Evolutionary conservation across 2,797 vertebrate genomes (phyloP).

Genomic region (Trematomus bernacchii): DNA sequence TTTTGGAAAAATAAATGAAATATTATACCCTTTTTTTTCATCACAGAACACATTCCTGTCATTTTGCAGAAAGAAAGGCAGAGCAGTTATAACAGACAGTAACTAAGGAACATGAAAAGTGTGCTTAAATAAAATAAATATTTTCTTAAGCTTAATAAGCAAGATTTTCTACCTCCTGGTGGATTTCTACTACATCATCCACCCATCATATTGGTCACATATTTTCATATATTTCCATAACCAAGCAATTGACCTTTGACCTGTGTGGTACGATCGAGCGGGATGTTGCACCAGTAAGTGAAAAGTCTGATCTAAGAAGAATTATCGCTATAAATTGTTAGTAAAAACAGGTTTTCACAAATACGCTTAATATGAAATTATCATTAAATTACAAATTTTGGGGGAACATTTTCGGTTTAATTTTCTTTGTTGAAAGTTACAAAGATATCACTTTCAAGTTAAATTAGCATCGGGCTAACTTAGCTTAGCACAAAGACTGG

Average conservation of each 20-base stretch:
- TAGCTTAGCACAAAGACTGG: slow-evolving; percentile 15
- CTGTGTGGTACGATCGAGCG: not conserved
- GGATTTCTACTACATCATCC: not conserved
- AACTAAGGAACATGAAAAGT: slow-evolving; percentile 15
- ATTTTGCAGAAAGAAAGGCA: slow-evolving; percentile 56
- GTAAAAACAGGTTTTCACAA: not conserved
- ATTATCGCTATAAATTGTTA: not conserved
- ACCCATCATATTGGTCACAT: not conserved
- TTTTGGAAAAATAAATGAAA: slow-evolving; percentile 48
- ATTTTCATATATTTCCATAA: not conserved
- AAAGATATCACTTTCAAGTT: too few relatives aligned
- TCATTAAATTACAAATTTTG: not conserved
- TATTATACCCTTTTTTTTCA: slow-evolving; percentile 21
- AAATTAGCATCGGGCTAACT: not conserved
- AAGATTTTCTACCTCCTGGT: not conserved
- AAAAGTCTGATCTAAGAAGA: not conserved
- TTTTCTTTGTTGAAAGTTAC: too few relatives aligned
- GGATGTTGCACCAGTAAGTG: not conserved
- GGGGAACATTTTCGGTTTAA: not conserved
- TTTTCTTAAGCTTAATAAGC: slow-evolving; percentile 23
- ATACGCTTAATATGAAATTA: not conserved
- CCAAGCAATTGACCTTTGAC: too few relatives aligned
- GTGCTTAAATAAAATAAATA: slow-evolving; percentile 9
- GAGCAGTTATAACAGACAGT: slow-evolving; percentile 33
- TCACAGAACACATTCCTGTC: slow-evolving; percentile 61